Conservation (phyloP, 2,888 invertebrate genomes). For the Biston betularia region DNA sequence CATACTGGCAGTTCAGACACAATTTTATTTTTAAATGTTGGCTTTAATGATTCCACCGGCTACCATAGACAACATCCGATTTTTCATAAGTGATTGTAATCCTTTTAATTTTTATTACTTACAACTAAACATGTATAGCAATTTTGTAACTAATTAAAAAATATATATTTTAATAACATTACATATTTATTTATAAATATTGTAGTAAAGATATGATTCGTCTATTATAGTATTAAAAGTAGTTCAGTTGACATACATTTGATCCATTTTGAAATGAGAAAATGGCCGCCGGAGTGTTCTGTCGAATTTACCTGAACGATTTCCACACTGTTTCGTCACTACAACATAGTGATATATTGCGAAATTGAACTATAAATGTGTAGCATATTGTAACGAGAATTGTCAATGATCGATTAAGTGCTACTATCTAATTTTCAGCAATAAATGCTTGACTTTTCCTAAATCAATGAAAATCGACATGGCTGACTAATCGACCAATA, state of each 20-base stretch:
- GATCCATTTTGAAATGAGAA: constrained; percentile 55
- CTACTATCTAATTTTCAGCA: constrained; percentile 6
- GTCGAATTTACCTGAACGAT: constrained; percentile 34
- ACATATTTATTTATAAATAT: neutral
- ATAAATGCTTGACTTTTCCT: constrained; percentile 48
- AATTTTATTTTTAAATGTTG: neutral
- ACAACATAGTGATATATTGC: constrained; percentile 13
- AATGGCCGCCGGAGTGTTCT: constrained; percentile 59
- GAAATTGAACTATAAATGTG: constrained; percentile 19
- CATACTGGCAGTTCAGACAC: neutral
- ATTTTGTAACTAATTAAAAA: too few species aligned
- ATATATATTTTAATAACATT: neutral
- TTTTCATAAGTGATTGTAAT: neutral
- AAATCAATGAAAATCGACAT: constrained; percentile 84
- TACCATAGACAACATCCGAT: constrained; percentile 5
- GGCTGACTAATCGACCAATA: constrained; percentile 91
- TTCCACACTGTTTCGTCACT: constrained; percentile 33
- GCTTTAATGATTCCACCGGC: neutral
- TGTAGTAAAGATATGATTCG: neutral
- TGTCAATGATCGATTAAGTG: constrained; percentile 32
- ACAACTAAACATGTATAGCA: neutral
- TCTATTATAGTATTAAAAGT: constrained; percentile 17
- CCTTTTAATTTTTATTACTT: neutral
- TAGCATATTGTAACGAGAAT: constrained; percentile 1
- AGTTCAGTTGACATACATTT: constrained; percentile 21